Base-by-base conservation (phyloP, 2,797 vertebrate genomes). In the Bryconaethiops microstoma region DNA sequence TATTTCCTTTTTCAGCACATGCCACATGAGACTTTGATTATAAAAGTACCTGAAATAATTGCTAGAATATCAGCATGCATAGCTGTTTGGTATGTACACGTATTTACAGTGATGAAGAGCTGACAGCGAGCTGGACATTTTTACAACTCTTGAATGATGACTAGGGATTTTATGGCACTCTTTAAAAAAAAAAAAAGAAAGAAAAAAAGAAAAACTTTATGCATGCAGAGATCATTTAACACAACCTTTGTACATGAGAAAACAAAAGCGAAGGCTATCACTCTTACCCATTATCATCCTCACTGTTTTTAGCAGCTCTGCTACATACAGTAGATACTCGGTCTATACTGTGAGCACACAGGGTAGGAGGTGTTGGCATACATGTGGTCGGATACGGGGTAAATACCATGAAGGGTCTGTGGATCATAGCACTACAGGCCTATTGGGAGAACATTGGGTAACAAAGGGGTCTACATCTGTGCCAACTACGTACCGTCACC, bases 21-120 rank as follows among this genome's bases (percentile, higher is more conserved):
- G 97, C 97, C 96, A 91, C 87, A 93, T 93, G 92, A 93, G 93
- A 92, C 88, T 80, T 90, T 90, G 94, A 96, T 98, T 98, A 97
- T 96, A 99, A 98, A 99, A 98, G 96, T 97, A 97, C 96, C 97
- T 97, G 97, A 97, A 97, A 94, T 93, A 93, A 98, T 95, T 93
- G 94, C 95, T 96, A 96, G 94, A 94, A 93, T 94, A 93, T 95
- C 93, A 95, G 92, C 97, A 98, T 99, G 97, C 97, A 96, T 95
- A 96, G 96, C 91, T 93, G 93, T 90, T 94, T 92, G 86, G 88
- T 97, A 97, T 97, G 96, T 97, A 97, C 97, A 97, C 80, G 19
- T 94, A 92, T 94, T 81, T 93, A 94, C 94, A 95, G 82, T 83
- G 86, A 87, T 85, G 89, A 88, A 83, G 83, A 89, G 89, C 87